Base-by-base conservation (phyloP, 2,888 invertebrate species). In the Hylaea fasciaria region DNA sequence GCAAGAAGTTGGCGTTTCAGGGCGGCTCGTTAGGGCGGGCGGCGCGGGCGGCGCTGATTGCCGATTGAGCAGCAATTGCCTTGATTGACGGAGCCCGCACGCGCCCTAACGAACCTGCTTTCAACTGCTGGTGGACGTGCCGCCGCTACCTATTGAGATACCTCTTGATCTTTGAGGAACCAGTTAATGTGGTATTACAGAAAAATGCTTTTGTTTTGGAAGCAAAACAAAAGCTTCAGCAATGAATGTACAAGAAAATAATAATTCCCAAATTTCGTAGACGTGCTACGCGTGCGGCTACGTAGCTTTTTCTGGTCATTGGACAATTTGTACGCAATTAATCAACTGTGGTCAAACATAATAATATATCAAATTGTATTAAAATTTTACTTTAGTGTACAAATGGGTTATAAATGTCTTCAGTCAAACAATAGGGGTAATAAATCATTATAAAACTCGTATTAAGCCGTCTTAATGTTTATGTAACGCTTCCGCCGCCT, bases 61-160 rank as follows among this genome's bases (percentile, higher is more conserved):
- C 89, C 92, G 91, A 92, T 92, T 92, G 92, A 92, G 87, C 88
- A 88, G 87, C 92, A 90, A 92, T 92, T 91, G 92, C 85, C 89
- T 87, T 91, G 92, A 92, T 92, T 92, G 92, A 92, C 91, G 89
- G 85, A 82, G 87, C 85, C 84, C 82, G 82, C 83, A 80, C 81
- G 74, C 77, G 78, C 80, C 78, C 83, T 87, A 93, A 92, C 92
- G 92, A 92, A 88, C 91, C 87, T 82, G 89, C 89, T 91, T 87
- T 89, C 88, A 89, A 77, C 81, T 72, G 80, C 71, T 69, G 78
- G 82, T 85, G 90, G 81, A 86, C 86, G 85, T 84, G 86, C 80
- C 75, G 63, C 39, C 13, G 51, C 47, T 57, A 64, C 67, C 61
- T 61, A 56, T 51, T 61, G 45, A 47, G 43, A 12, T 47, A 13